Evolutionary conservation across 2,888 invertebrate genomes (phyloP), one percentile per base, ranked within the genome.

Genomic region (Heliconius sara): DNA sequence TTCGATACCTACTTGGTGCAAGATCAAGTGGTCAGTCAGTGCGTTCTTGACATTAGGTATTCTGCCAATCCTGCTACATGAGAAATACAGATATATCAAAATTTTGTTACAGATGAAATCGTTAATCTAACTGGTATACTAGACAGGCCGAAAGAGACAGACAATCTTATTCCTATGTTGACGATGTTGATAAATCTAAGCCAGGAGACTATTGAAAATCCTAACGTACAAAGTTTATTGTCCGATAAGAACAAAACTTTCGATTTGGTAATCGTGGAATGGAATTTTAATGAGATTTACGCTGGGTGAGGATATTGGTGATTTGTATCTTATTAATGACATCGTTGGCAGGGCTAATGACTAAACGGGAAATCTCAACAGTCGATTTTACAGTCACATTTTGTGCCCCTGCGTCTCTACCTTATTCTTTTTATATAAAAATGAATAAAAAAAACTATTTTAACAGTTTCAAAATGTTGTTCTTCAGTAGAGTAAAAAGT

Each of bases 191-290:
- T 76, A 77, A 76, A 75, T 66, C 47, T 82, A n/a, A 68, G 70
- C 34, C 63, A 27, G 16, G 70, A n/a, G 4, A 47, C 77, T 13
- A 19, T 71, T 0, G 66, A 70, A 22, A 39, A 78, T n/a, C 60
- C 66, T 6, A 74, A 76, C 9, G 85, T 89, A 0, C 84, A 85
- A 39, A 82, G 84, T 7, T 19, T 91, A 0, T 27, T 91, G 19
- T 79, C 85, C 63, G 85, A 91, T 34, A 80, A 85, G 0, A 86
- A 74, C 22, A 85, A 89, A 81, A 77, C 84, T 4, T 91, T 89
- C 67, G 91, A 91, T 77, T 86, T 83, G 3, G 87, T 90, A 7
- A 82, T 91, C 22, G 82, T 83, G 0, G 91, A 91, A 81, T 87
- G 88, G 81, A 76, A 88, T 71, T 90, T 89, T 74, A 81, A 83